Conservation (phyloP, 2,888 invertebrate genomes). For the Caenorhabditis sp. region DNA sequence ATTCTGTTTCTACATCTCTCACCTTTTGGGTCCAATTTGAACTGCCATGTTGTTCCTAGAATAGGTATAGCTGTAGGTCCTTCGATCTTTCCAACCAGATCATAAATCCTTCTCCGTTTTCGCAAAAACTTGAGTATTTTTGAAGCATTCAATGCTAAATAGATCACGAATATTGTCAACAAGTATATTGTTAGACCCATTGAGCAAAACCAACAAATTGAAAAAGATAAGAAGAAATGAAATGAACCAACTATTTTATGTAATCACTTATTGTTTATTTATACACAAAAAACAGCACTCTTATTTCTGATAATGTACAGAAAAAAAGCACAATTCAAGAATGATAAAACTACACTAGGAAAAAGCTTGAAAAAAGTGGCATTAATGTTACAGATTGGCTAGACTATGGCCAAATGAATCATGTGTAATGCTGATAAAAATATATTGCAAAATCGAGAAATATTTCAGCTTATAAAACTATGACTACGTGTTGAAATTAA, state of each 20-base stretch:
- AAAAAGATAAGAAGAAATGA: neutral
- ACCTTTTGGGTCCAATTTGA: slow-evolving; percentile 60
- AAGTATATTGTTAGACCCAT: slow-evolving; percentile 33
- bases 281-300: neutral
- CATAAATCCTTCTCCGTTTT: slow-evolving; percentile 16
- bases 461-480: too few relatives aligned
- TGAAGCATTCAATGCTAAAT: slow-evolving; percentile 15
- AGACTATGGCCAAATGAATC: too few relatives aligned
- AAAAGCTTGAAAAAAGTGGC: too few relatives aligned
- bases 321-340: too few relatives aligned
- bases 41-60: slow-evolving; percentile 58
- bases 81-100: slow-evolving; percentile 41
- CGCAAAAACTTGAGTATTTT: slow-evolving; percentile 24
- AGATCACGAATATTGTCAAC: slow-evolving; percentile 16
- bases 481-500: too few relatives aligned
- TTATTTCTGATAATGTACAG: neutral
- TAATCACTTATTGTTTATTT: neutral
- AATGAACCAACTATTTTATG: neutral
- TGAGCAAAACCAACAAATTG: neutral
- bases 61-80: slow-evolving; percentile 62
- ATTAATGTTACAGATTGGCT: too few relatives aligned
- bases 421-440: neutral
- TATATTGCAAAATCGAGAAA: neutral
- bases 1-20: neutral
- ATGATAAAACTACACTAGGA: too few relatives aligned